phyloP scores from a whole-genome alignment of 2,888 invertebrate species.

The Incurvaria masculella region DNA sequence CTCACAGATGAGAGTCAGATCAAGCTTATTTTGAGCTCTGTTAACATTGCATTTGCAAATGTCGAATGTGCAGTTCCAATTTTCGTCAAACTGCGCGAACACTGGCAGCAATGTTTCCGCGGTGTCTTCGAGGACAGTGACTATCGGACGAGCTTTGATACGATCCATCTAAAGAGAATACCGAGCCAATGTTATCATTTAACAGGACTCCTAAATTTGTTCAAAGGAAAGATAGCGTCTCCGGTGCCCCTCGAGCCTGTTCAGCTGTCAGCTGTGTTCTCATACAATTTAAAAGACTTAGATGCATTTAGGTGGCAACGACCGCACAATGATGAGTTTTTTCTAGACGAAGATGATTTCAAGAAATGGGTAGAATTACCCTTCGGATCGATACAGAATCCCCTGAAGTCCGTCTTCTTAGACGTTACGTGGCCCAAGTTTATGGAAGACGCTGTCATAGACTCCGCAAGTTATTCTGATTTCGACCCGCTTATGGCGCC shows the following conservation, averaged over 20 bases:
- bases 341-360: slow-evolving; percentile 42
- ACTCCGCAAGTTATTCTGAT: slow-evolving; percentile 84
- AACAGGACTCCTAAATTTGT: slow-evolving; percentile 77
- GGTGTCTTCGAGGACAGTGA: slow-evolving; percentile 80
- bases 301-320: slow-evolving; percentile 62
- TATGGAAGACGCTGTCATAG: slow-evolving; percentile 81
- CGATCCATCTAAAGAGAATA: slow-evolving; percentile 78
- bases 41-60: slow-evolving; percentile 79
- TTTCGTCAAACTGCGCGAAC: slow-evolving; percentile 82
- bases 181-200: slow-evolving; percentile 82
- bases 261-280: slow-evolving; percentile 69
- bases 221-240: slow-evolving; percentile 84
- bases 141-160: slow-evolving; percentile 80
- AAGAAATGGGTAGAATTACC: slow-evolving; percentile 60
- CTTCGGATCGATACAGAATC: slow-evolving; percentile 82
- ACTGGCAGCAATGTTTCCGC: slow-evolving; percentile 75
- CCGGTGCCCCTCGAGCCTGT: slow-evolving; percentile 62
- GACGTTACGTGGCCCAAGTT: slow-evolving; percentile 86
- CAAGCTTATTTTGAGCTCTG: slow-evolving; percentile 76
- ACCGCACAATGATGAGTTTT: slow-evolving; percentile 45
- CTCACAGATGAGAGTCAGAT: slow-evolving; percentile 68
- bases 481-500: slow-evolving; percentile 80
- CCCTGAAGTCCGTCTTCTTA: slow-evolving; percentile 71
- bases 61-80: slow-evolving; percentile 78
- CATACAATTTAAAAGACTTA: slow-evolving; percentile 65